Percentiles rank a stretch among this genome's conserved stretches.
phyloP scores from a whole-genome alignment of 2,888 invertebrate genomes.

The Drosophila tanythrix region DNA sequence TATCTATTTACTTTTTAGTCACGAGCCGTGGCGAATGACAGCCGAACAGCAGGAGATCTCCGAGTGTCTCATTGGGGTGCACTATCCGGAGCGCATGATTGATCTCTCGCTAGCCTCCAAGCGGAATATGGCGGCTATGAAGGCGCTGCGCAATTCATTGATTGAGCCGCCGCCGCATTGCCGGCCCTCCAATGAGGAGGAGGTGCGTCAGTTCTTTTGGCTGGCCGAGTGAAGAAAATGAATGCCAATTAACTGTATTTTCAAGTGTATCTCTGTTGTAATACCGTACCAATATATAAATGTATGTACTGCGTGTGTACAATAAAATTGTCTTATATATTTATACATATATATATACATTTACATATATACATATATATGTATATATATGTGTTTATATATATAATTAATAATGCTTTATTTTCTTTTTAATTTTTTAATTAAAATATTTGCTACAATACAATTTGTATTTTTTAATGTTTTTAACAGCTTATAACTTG shows the following conservation, averaged over 20 bases:
- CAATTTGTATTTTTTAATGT: slow-evolving; percentile 71
- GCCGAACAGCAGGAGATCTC: slow-evolving; percentile 87
- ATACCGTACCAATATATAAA: slow-evolving; percentile 18
- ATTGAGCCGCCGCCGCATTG: slow-evolving; percentile 87
- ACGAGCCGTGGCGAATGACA: slow-evolving; percentile 90
- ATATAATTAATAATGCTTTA: slow-evolving; percentile 78
- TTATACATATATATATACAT: background rate
- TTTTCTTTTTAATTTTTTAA: slow-evolving; percentile 64
- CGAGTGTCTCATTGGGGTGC: slow-evolving; percentile 88
- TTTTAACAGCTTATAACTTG: slow-evolving; percentile 75
- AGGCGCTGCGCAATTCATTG: slow-evolving; percentile 81
- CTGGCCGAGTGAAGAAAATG: slow-evolving; percentile 61
- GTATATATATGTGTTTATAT: slow-evolving; percentile 2
- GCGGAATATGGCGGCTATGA: slow-evolving; percentile 86
- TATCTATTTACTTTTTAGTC: slow-evolving; percentile 82
- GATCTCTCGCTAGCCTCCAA: slow-evolving; percentile 87
- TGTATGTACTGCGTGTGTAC: slow-evolving; percentile 1
- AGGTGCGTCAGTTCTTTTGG: slow-evolving; percentile 86
- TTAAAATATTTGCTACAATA: slow-evolving; percentile 79
- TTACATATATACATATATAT: background rate
- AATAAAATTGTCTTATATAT: slow-evolving; percentile 29
- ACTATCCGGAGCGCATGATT: slow-evolving; percentile 89
- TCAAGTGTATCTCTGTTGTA: slow-evolving; percentile 20
- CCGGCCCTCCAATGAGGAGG: slow-evolving; percentile 89
- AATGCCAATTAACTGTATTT: slow-evolving; percentile 4